Evolutionary conservation across 2,113 vertebrate genomes (phyloP).

Genomic region (Trinectes maculatus): DNA sequence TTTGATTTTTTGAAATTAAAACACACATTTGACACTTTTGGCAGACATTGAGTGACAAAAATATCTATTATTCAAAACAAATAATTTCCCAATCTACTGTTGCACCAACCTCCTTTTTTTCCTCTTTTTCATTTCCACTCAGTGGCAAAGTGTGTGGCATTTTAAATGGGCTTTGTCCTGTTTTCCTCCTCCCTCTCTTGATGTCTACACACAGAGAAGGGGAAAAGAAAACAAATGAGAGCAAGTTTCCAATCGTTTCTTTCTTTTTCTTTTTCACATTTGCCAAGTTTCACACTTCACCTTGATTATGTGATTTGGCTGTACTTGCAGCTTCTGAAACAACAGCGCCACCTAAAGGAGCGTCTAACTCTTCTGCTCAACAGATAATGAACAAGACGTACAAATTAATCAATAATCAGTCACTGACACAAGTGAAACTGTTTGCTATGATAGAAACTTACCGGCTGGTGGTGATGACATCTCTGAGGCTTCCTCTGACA

Average conservation of each 20-base stretch:
- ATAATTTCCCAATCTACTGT: background rate
- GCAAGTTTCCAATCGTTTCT: background rate
- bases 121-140: constrained; percentile 38
- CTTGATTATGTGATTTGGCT: constrained; percentile 34
- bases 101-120: constrained; percentile 48
- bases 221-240: background rate
- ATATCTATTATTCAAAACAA: too few species aligned
- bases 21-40: constrained; percentile 6
- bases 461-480: constrained; percentile 33
- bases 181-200: constrained; percentile 26
- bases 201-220: constrained; percentile 19
- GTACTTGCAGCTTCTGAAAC: background rate
- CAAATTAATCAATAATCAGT: background rate
- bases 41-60: too few species aligned
- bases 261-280: background rate
- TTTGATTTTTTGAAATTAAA: too few species aligned
- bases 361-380: constrained; percentile 8
- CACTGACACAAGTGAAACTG: background rate
- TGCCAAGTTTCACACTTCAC: constrained; percentile 5
- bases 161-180: constrained; percentile 59
- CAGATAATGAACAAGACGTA: constrained; percentile 1
- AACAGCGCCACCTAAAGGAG: background rate
- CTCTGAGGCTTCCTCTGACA: background rate
- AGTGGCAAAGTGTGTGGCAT: constrained; percentile 62
- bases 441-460: constrained; percentile 13